Evolutionary conservation across 2,888 invertebrate genomes (phyloP).

Genomic region (Sisyra nigra): DNA sequence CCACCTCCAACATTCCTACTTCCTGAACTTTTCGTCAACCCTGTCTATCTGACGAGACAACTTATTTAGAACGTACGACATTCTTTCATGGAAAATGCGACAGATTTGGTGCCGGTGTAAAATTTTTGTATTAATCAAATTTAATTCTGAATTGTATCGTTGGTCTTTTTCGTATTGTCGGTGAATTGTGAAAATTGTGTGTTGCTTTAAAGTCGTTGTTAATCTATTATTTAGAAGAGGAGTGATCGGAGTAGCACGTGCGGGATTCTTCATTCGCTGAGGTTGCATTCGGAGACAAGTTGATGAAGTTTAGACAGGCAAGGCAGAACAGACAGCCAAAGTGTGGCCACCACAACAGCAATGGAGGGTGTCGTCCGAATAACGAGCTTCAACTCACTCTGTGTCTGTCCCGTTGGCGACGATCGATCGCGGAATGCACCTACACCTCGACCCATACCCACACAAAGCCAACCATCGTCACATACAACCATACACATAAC

Average conservation of each 20-base stretch:
- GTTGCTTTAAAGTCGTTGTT: too few species aligned
- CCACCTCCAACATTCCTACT: not conserved
- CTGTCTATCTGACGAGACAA: slow-evolving; percentile 1
- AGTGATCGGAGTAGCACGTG: too few species aligned
- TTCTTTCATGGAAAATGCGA: not conserved
- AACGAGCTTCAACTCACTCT: slow-evolving; percentile 24
- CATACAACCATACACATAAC: not conserved
- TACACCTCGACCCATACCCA: not conserved
- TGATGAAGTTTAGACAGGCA: slow-evolving; percentile 4
- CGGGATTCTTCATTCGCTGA: not conserved
- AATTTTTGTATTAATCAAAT: too few species aligned
- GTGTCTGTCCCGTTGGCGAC: slow-evolving; percentile 9
- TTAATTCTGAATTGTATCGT: too few species aligned
- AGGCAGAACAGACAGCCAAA: slow-evolving; percentile 1
- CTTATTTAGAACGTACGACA: not conserved
- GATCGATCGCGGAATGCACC: slow-evolving; percentile 6
- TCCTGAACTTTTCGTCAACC: too few species aligned
- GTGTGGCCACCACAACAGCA: slow-evolving; percentile 10
- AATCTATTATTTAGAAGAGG: too few species aligned
- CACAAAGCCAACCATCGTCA: not conserved
- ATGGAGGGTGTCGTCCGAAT: slow-evolving; percentile 26
- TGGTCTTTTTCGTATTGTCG: too few species aligned
- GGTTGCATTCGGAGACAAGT: not conserved
- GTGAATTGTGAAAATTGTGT: too few species aligned
- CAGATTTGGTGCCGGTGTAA: too few species aligned